Conservation (phyloP, 2,888 invertebrate genomes). For the Hypercompe scribonia region DNA sequence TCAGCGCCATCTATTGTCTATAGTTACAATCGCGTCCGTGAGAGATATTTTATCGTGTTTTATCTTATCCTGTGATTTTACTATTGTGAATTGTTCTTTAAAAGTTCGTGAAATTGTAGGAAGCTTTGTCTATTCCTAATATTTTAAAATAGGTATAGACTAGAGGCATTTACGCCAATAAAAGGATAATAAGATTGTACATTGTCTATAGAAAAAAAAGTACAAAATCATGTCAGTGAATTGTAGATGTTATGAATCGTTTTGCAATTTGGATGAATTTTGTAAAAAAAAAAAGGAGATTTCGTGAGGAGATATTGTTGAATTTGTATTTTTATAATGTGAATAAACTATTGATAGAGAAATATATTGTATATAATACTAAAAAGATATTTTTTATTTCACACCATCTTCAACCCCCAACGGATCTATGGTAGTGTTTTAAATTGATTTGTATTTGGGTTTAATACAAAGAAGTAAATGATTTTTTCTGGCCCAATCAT, state of each 20-base stretch:
- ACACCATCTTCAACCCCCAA: too few species aligned
- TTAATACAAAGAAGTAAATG: background rate
- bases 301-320: conserved; percentile 38
- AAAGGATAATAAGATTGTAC: conserved; percentile 21
- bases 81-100: conserved; percentile 34
- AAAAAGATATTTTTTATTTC: conserved; percentile 13
- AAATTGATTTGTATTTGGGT: background rate
- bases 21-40: conserved; percentile 45
- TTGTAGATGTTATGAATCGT: conserved; percentile 9
- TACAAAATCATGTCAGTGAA: conserved; percentile 12
- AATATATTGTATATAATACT: conserved; percentile 31
- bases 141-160: conserved; percentile 23
- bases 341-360: conserved; percentile 32
- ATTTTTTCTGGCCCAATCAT: background rate
- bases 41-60: conserved; percentile 21
- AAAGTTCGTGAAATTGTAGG: conserved; percentile 28
- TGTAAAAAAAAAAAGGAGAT: conserved; percentile 29
- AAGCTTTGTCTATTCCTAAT: conserved; percentile 27
- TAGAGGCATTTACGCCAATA: conserved; percentile 26
- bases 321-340: conserved; percentile 49
- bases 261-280: conserved; percentile 33
- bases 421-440: background rate
- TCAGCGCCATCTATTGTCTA: conserved; percentile 68
- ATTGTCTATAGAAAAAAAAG: conserved; percentile 24
- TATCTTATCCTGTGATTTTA: conserved; percentile 35